Conservation (phyloP, 2,113 vertebrate species). For the Epinephelus lanceolatus region DNA sequence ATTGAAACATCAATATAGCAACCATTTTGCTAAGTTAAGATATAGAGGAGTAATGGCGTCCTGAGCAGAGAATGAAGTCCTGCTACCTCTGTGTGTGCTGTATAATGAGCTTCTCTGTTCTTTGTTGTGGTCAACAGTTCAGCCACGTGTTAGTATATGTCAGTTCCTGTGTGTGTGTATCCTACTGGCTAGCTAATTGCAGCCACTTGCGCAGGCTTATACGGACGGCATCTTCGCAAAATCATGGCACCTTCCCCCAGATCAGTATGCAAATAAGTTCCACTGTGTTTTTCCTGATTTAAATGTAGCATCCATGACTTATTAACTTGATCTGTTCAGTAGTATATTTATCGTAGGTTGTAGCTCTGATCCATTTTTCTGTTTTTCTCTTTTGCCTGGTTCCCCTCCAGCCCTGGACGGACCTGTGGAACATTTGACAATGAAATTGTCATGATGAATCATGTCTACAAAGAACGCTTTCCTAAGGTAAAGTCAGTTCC, state of each 20-base stretch:
- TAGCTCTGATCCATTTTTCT: constrained; percentile 3
- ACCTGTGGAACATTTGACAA: constrained; percentile 93
- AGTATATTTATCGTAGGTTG: not conserved
- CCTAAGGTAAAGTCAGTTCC: constrained; percentile 88
- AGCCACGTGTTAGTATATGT: too few species aligned
- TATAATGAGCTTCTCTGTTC: not conserved
- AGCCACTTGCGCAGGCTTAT: too few species aligned
- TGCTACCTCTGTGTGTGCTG: too few species aligned
- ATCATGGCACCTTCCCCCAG: not conserved
- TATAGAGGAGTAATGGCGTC: too few species aligned
- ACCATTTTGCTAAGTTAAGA: too few species aligned
- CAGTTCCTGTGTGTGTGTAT: too few species aligned
- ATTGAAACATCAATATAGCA: too few species aligned
- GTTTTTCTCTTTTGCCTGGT: constrained; percentile 23
- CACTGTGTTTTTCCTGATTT: not conserved
- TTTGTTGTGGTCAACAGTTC: too few species aligned
- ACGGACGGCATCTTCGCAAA: too few species aligned
- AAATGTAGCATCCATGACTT: too few species aligned
- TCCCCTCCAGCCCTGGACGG: constrained; percentile 88
- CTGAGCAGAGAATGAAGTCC: too few species aligned
- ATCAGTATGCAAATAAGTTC: not conserved
- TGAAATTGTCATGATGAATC: constrained; percentile 98
- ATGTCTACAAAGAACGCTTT: constrained; percentile 96
- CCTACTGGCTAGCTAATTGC: too few species aligned
- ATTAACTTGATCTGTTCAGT: not conserved